Base-by-base conservation (phyloP, 2,797 vertebrate species). In the Chanos chanos region DNA sequence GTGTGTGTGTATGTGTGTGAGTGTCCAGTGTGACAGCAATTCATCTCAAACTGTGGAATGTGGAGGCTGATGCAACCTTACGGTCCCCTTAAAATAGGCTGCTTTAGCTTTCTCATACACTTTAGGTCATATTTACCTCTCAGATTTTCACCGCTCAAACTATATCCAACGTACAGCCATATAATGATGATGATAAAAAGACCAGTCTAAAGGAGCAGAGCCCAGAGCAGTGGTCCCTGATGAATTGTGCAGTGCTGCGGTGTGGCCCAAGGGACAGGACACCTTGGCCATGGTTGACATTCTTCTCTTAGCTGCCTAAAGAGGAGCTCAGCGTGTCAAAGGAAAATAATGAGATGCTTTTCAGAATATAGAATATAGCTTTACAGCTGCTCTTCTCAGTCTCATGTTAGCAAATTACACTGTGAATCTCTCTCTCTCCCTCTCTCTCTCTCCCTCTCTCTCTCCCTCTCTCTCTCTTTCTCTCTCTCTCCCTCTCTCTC, bases 251-350 rank as follows among this genome's bases (percentile, higher is more conserved):
- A n/a, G n/a, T n/a, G n/a, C n/a, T n/a, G n/a, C n/a, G n/a, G n/a
- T n/a, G n/a, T n/a, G n/a, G n/a, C n/a, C n/a, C n/a, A n/a, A 33
- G 33, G 37, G n/a, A 51, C 34, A 62, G 68, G 68, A 52, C 68
- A 58, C 58, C 52, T 66, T 66, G 63, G 7, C 18, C 52, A 48
- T 66, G 58, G 49, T 24, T 33, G 21, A 13, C 51, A 52, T 66
- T 15, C 18, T 44, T 31, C 24, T 37, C 55, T 36, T 45, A 47
- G 28, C 37, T 15, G 21, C 4, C 33, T 31, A 37, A 33, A 27
- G 25, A 12, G 9, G 8, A 18, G 22, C 39, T 48, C 40, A 22
- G 39, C 37, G 44, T 58, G 21, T 50, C 36, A 56, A 24, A 28
- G 45, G 7, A 45, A 61, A 44, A 39, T 39, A 60, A 50, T 51